Evolutionary conservation across 2,888 invertebrate genomes (phyloP).

Genomic region (Synergus laeviventris): DNA sequence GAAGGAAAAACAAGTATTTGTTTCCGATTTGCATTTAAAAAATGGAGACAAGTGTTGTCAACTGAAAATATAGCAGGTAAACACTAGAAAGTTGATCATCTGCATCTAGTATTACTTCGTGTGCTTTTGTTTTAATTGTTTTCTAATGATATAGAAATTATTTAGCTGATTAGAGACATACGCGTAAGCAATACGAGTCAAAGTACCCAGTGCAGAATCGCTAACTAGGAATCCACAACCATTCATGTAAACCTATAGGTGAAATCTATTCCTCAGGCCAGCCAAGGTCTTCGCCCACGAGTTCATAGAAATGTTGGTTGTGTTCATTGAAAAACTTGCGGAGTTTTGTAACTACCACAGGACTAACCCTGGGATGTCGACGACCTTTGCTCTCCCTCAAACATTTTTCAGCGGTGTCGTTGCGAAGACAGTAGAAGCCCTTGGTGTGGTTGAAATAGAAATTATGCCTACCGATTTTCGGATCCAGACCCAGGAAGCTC

Average conservation of each 20-base stretch:
- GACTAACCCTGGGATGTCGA: constrained; percentile 90
- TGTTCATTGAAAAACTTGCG: constrained; percentile 92
- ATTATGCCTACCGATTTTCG: constrained; percentile 87
- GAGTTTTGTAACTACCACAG: constrained; percentile 86
- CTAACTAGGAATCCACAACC: not conserved
- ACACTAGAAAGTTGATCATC: not conserved
- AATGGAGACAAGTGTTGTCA: not conserved
- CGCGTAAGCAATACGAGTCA: not conserved
- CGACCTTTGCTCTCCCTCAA: constrained; percentile 89
- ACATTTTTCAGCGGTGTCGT: constrained; percentile 91
- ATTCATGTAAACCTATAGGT: not conserved
- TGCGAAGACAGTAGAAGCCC: constrained; percentile 94
- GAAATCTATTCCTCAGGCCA: constrained; percentile 90
- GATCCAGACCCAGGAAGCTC: constrained; percentile 87
- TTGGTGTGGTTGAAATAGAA: constrained; percentile 98
- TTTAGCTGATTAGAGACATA: too few species aligned
- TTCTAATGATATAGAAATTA: too few species aligned
- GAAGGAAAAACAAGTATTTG: constrained; percentile 26
- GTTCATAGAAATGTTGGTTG: constrained; percentile 93
- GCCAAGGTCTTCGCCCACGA: constrained; percentile 93
- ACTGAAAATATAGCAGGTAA: not conserved
- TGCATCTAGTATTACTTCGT: too few species aligned
- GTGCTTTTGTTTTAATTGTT: too few species aligned
- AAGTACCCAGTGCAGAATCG: constrained; percentile 2
- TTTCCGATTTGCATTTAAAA: constrained; percentile 14